phyloP scores from a whole-genome alignment of 2,888 invertebrate genomes.

The Eulithis prunata region DNA sequence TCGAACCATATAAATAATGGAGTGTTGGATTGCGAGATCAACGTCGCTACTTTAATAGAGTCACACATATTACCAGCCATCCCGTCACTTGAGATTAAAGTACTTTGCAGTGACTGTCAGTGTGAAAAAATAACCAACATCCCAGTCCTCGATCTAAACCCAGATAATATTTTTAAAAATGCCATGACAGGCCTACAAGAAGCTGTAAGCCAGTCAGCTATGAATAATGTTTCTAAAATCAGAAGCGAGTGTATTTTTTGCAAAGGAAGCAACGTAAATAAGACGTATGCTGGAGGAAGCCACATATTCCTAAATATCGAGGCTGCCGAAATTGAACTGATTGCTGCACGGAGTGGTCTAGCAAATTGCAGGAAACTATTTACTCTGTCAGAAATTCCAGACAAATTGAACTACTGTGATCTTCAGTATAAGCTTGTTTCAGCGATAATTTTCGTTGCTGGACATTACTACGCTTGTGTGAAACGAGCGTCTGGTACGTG shows the following conservation, averaged over 20 bases:
- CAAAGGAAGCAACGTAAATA: background rate
- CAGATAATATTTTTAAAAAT: background rate
- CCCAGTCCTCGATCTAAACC: conserved; percentile 4
- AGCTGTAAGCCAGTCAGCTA: background rate
- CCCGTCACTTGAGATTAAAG: background rate
- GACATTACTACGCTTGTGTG: conserved; percentile 1
- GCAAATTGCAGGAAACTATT: conserved; percentile 3
- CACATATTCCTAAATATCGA: background rate
- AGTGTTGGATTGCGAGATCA: background rate
- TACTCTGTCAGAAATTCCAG: background rate
- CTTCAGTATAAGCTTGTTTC: background rate
- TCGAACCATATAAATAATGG: background rate
- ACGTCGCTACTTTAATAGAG: conserved; percentile 4
- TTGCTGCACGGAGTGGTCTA: conserved; percentile 5
- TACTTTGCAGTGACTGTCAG: background rate
- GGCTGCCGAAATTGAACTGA: conserved; percentile 4
- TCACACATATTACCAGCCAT: background rate
- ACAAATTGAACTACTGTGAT: conserved; percentile 1
- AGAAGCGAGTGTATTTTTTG: background rate
- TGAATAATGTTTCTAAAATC: background rate
- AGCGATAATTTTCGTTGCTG: conserved; percentile 5
- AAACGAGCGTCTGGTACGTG: no score
- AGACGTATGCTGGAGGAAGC: background rate
- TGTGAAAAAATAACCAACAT: background rate
- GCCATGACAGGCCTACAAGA: conserved; percentile 1